Evolutionary conservation across 2,797 vertebrate species (phyloP).

Genomic region (Cryptoprocta ferox): DNA sequence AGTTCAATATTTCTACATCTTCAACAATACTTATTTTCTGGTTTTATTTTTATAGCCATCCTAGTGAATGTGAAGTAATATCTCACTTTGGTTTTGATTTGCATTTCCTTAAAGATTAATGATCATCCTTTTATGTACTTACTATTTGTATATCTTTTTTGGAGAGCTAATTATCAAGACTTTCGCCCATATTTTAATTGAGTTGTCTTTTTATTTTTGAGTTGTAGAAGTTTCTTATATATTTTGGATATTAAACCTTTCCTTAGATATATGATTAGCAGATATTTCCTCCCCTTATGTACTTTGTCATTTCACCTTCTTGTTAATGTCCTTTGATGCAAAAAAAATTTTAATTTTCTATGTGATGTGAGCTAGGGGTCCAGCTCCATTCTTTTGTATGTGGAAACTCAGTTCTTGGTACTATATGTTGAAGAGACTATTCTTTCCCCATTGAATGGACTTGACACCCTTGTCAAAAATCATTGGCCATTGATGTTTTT

Average conservation of each 20-base stretch:
- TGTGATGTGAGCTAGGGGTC: neutral
- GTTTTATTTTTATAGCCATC: neutral
- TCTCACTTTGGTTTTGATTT: neutral
- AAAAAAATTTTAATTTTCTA: neutral
- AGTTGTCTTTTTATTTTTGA: neutral
- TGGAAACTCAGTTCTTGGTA: neutral
- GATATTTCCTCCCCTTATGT: neutral
- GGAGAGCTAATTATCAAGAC: neutral
- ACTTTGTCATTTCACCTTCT: neutral
- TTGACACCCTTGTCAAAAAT: neutral
- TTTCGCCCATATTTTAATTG: neutral
- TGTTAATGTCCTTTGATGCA: neutral
- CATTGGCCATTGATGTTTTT: neutral
- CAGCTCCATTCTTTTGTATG: neutral
- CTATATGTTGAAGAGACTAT: neutral
- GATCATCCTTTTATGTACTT: neutral
- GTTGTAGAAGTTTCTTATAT: neutral
- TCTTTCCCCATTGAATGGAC: neutral
- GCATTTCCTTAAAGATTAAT: neutral
- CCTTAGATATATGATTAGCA: neutral
- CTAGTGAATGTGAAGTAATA: neutral
- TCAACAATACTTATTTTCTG: neutral
- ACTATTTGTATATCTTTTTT: neutral
- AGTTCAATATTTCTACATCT: neutral
- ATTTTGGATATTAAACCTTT: neutral